Base-by-base conservation (phyloP, 2,113 vertebrate species). In the Eublepharis macularius region DNA sequence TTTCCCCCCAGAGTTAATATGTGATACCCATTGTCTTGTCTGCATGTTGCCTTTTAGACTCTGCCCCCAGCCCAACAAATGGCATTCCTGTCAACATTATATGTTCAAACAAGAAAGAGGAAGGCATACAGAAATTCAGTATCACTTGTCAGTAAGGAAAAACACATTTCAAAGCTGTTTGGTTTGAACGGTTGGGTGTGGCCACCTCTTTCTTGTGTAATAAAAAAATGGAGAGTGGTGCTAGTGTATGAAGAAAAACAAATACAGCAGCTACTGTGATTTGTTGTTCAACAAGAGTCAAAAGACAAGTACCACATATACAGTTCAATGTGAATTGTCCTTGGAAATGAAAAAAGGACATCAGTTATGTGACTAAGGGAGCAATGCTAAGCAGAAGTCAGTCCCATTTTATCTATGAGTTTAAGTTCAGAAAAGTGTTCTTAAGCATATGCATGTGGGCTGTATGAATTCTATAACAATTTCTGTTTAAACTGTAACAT, bases 361-460 rank as follows among this genome's bases (percentile, higher is more conserved):
- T 63, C 60, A 63, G 6, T 24, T 63, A 6, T 60, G 26, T 63
- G 60, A 63, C 29, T 29, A 10, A 63, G 8, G 60, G 60, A 29
- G 24, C 6, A 63, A 63, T 63, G 24, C 60, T 63, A 63, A 63
- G 26, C 60, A 29, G 60, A 63, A 63, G 60, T 63, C 24, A 24
- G 19, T 11, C 6, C 54, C 16, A 60, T 60, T 60, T 60, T 60
- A 60, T 63, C 24, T 6, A 63, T 63, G 26, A 26, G 26, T 26
- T 29, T 63, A 24, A 24, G 26, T 3, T 73, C 80, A 86, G 88
- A 78, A 95, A 84, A 87, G 65, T 69, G 29, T 89, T 34, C 24
- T 63, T 29, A 92, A 87, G 72, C 26, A 3, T 36, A 70, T 41
- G 24, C 63, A 80, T 81, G 94, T 82, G 87, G 94, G 85, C 86